Evolutionary conservation across 2,888 invertebrate species (phyloP), one percentile per base, ranked within the genome.

Genomic region (Agapetus fuscipes): DNA sequence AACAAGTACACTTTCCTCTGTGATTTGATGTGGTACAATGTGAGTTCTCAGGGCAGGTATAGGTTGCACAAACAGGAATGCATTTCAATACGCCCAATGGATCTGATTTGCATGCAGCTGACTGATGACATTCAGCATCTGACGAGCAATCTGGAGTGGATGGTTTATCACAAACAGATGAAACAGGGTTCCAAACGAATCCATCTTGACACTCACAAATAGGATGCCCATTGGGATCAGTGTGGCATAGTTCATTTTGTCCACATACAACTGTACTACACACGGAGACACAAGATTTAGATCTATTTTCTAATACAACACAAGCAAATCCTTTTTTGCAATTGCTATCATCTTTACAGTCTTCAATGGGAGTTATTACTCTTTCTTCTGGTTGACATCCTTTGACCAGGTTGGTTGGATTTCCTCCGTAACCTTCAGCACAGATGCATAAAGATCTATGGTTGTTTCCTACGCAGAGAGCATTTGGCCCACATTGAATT

Each of bases 401-500:
- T 3, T 73, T 64, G 45, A 74, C 72, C 13, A 87, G 66, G 58
- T 91, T 86, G 49, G 78, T 80, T 1, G 91, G 89, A 60, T 86
- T 83, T 17, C 91, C 93, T 35, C 72, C 64, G 56, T 79, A 88
- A 1, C 86, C 87, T 45, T 87, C 83, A 15, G 81, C 72, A 56
- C 93, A 93, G 43, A 90, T 80, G 55, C 91, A 93, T 20, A 84
- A 79, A 1, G 90, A 86, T 46, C 83, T 75, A 59, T 91, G 91
- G 54, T 83, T 82, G 53, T 86, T 80, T 11, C 84, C 80, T 5
- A 89, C 76, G 56, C 91, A 91, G 1, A 89, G 61, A 3, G 91
- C 89, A 59, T 91, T 91, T 0, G 90, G 89, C 9, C 91, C 91
- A 56, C 91, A 91, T 53, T 89, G 88, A 20, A 86, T 70, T 63